These are phyloP conservation scores for Pararge aegeria DNA, from an alignment of 1,140 invertebrate species.

Conservation along the genomic window DNA sequence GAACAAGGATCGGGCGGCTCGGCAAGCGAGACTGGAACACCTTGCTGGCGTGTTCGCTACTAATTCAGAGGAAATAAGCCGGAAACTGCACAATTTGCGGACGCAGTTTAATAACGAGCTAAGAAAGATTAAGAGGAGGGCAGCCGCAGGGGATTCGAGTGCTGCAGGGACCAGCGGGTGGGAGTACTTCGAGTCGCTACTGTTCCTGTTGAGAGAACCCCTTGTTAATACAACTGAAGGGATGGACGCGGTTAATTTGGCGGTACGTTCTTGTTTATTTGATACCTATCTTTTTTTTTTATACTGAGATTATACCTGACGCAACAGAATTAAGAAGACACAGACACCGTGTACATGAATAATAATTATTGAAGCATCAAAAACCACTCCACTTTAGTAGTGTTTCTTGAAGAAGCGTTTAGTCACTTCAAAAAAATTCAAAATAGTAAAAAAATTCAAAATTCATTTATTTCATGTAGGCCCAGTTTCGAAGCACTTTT, in stretches of 20 bases:
- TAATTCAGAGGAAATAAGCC: conserved; percentile 58
- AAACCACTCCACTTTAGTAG: too few species aligned
- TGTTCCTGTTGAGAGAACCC: conserved; percentile 53
- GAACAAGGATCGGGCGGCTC: conserved; percentile 47
- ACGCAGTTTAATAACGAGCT: conserved; percentile 69
- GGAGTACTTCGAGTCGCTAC: conserved; percentile 70
- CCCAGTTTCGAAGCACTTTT: too few species aligned
- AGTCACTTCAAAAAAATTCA: too few species aligned
- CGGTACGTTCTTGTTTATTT: conserved; percentile 38
- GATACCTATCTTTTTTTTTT: background rate
- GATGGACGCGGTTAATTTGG: conserved; percentile 58
- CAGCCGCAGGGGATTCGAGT: conserved; percentile 37
- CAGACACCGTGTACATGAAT: too few species aligned
- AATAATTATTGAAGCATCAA: too few species aligned
- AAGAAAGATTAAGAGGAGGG: conserved; percentile 60
- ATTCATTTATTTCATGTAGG: too few species aligned
- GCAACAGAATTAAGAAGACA: too few species aligned
- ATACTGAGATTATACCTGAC: too few species aligned
- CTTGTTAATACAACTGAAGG: conserved; percentile 43
- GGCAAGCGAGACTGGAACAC: conserved; percentile 51
- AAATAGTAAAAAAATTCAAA: too few species aligned
- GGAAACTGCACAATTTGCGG: conserved; percentile 68
- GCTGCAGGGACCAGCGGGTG: conserved; percentile 49
- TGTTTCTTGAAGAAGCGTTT: too few species aligned
- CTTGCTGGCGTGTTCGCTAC: conserved; percentile 57